phyloP scores from a whole-genome alignment of 2,888 invertebrate species.

The Elmis aenea region DNA sequence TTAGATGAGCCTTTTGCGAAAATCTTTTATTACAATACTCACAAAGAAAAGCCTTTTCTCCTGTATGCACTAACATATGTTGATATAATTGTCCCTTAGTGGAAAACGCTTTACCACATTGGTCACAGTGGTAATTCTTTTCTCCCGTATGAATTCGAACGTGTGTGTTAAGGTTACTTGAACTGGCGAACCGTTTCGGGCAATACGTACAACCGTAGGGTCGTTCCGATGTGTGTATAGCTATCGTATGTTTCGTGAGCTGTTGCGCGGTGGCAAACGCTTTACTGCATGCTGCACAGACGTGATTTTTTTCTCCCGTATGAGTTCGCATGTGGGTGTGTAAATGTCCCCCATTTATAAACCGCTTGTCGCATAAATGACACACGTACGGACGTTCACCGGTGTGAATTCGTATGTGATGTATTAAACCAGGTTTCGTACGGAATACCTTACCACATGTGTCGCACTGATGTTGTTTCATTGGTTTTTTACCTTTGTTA shows the following conservation, averaged over 20 bases:
- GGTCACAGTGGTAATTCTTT: constrained; percentile 46
- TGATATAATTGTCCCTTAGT: constrained; percentile 46
- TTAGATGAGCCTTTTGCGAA: constrained; percentile 45
- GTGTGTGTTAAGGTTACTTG: constrained; percentile 45
- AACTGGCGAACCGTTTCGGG: constrained; percentile 44
- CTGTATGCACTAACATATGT: constrained; percentile 45
- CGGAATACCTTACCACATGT: constrained; percentile 45
- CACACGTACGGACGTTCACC: constrained; percentile 46
- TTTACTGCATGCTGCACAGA: constrained; percentile 44
- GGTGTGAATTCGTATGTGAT: constrained; percentile 46
- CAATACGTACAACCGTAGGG: constrained; percentile 46
- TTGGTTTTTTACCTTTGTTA: constrained; percentile 23
- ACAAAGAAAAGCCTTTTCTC: constrained; percentile 45
- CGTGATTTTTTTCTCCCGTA: constrained; percentile 46
- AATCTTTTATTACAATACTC: constrained; percentile 46
- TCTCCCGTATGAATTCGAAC: constrained; percentile 46
- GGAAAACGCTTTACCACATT: constrained; percentile 45
- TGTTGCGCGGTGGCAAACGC: constrained; percentile 47
- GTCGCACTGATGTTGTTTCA: constrained; percentile 43
- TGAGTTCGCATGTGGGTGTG: constrained; percentile 47
- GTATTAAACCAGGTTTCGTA: constrained; percentile 44
- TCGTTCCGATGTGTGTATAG: constrained; percentile 43
- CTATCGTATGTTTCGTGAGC: constrained; percentile 45
- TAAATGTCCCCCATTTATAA: constrained; percentile 45
- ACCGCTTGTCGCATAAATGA: constrained; percentile 44